Percentiles rank a stretch among this genome's conserved stretches.
These are phyloP conservation scores for Drosophila subsilvestris DNA, from an alignment of 2,888 invertebrate species.

Conservation along the genomic window DNA sequence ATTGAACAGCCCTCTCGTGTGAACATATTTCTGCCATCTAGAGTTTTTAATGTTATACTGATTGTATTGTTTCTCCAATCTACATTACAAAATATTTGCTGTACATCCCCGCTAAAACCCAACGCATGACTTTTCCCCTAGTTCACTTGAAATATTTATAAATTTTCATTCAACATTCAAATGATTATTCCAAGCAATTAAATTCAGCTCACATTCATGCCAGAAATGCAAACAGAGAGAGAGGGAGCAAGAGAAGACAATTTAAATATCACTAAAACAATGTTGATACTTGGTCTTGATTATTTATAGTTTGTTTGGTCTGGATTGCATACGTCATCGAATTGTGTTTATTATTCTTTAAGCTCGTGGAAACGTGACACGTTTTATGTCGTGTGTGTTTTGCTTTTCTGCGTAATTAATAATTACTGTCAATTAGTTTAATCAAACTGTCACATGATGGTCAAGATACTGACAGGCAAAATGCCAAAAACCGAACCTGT, in stretches of 20 bases:
- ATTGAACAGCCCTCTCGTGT: no score
- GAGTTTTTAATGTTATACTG: no score
- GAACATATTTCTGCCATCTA: no score
- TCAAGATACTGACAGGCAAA: constrained; percentile 30
- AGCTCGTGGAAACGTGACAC: constrained; percentile 45
- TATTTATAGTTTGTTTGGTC: neutral
- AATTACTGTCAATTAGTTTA: constrained; percentile 53
- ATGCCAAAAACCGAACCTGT: constrained; percentile 36
- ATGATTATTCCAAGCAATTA: neutral
- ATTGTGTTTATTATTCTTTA: neutral
- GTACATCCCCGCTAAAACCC: neutral
- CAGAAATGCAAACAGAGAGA: neutral
- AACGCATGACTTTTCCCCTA: neutral
- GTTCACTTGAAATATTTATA: neutral
- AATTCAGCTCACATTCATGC: neutral
- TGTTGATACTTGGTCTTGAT: neutral
- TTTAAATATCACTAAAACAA: neutral
- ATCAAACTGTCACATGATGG: constrained; percentile 65
- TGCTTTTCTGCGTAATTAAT: constrained; percentile 39
- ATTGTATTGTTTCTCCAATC: neutral
- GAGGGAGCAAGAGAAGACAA: neutral
- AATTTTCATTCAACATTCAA: neutral
- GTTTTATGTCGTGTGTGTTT: constrained; percentile 21
- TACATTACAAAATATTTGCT: neutral
- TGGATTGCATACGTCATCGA: constrained; percentile 10